phyloP scores from a whole-genome alignment of 1,140 invertebrate species.

The Copidosoma floridanum region DNA sequence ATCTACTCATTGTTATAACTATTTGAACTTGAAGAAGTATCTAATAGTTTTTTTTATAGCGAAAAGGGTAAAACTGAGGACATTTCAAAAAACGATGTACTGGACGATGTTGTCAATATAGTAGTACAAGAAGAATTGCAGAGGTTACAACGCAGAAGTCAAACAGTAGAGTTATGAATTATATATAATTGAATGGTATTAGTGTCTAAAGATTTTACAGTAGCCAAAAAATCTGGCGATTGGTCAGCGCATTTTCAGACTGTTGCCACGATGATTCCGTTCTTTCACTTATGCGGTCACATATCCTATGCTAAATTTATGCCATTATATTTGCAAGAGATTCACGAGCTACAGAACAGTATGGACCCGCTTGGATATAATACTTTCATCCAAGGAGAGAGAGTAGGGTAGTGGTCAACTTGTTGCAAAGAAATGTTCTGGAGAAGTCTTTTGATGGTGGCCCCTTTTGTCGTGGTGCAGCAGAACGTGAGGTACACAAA shows the following conservation, averaged over 20 bases:
- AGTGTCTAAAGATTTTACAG: constrained; percentile 46
- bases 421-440: constrained; percentile 46
- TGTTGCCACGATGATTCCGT: constrained; percentile 43
- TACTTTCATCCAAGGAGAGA: constrained; percentile 34
- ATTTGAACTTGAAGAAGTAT: no score
- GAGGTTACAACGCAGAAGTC: constrained; percentile 33
- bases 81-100: no score
- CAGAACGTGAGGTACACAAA: constrained; percentile 30
- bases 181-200: constrained; percentile 51
- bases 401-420: constrained; percentile 46
- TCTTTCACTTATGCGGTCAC: constrained; percentile 46
- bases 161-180: constrained; percentile 48
- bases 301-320: constrained; percentile 42
- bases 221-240: constrained; percentile 45
- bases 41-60: no score
- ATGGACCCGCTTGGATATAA: constrained; percentile 37
- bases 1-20: no score
- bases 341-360: constrained; percentile 33
- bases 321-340: constrained; percentile 45
- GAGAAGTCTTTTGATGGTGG: constrained; percentile 45
- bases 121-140: not conserved
- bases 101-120: no score
- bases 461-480: constrained; percentile 31
- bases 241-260: constrained; percentile 38
- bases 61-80: no score